phyloP scores from a whole-genome alignment of 2,888 invertebrate species.

The Temnothorax unifasciatus region DNA sequence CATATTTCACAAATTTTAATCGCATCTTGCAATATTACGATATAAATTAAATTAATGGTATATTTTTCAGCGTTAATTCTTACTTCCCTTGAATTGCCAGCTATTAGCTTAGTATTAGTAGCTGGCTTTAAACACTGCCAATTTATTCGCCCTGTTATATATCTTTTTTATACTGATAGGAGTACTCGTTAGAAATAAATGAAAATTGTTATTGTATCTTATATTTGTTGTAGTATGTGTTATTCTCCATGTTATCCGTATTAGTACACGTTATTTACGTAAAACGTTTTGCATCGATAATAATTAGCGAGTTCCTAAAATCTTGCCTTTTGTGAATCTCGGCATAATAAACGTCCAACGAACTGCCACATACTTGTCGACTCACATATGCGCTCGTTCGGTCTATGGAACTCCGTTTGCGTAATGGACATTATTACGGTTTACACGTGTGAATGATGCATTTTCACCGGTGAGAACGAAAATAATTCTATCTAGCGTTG shows the following conservation, averaged over 20 bases:
- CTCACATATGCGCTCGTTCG: slow-evolving; percentile 8
- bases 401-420: slow-evolving; percentile 30
- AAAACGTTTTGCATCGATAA: slow-evolving; percentile 19
- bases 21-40: slow-evolving; percentile 21
- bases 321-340: slow-evolving; percentile 50
- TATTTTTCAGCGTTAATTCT: slow-evolving; percentile 66
- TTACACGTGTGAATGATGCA: slow-evolving; percentile 23
- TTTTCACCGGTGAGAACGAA: neutral
- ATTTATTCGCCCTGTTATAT: slow-evolving; percentile 77
- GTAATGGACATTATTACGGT: slow-evolving; percentile 13
- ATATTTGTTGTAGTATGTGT: slow-evolving; percentile 1
- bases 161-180: slow-evolving; percentile 68
- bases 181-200: slow-evolving; percentile 66
- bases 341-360: slow-evolving; percentile 45
- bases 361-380: slow-evolving; percentile 65
- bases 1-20: slow-evolving; percentile 9
- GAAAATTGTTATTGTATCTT: slow-evolving; percentile 47
- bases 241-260: neutral
- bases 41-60: slow-evolving; percentile 36
- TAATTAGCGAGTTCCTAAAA: slow-evolving; percentile 53
- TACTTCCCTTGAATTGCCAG: slow-evolving; percentile 70
- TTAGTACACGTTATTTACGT: neutral
- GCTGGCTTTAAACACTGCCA: slow-evolving; percentile 82
- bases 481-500: slow-evolving; percentile 24
- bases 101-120: slow-evolving; percentile 59